These are phyloP conservation scores for Saxidomus purpurata DNA, from an alignment of 1,140 invertebrate species.

Conservation along the genomic window DNA sequence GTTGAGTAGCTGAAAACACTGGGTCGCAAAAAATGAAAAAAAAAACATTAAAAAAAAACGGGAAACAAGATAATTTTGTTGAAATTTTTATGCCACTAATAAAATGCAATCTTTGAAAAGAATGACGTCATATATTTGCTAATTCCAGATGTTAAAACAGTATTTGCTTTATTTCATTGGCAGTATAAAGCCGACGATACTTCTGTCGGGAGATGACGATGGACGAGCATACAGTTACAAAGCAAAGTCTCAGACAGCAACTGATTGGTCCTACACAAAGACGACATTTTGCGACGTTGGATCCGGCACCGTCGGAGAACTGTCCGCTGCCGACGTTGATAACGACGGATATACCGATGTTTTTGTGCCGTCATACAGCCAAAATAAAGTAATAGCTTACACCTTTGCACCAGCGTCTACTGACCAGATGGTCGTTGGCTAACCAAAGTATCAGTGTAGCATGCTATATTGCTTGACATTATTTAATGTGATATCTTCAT, in stretches of 20 bases:
- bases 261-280: slow-evolving; percentile 83
- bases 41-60: too few relatives aligned
- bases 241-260: slow-evolving; percentile 74
- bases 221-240: slow-evolving; percentile 83
- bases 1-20: too few relatives aligned
- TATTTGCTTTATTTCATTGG: too few relatives aligned
- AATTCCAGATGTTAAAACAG: too few relatives aligned
- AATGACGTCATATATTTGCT: too few relatives aligned
- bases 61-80: too few relatives aligned
- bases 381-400: slow-evolving; percentile 71
- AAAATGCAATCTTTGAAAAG: too few relatives aligned
- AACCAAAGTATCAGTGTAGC: too few relatives aligned
- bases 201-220: slow-evolving; percentile 86
- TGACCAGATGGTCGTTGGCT: background rate
- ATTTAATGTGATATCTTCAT: too few relatives aligned
- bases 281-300: slow-evolving; percentile 67
- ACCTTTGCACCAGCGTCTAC: background rate
- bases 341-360: slow-evolving; percentile 84
- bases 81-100: too few relatives aligned
- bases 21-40: too few relatives aligned
- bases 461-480: too few relatives aligned
- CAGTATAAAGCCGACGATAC: slow-evolving; percentile 75
- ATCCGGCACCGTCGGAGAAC: slow-evolving; percentile 73
- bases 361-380: slow-evolving; percentile 82
- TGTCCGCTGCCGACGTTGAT: slow-evolving; percentile 83